phyloP scores from a whole-genome alignment of 2,797 vertebrate genomes.

The Lycodopsis pacificus region DNA sequence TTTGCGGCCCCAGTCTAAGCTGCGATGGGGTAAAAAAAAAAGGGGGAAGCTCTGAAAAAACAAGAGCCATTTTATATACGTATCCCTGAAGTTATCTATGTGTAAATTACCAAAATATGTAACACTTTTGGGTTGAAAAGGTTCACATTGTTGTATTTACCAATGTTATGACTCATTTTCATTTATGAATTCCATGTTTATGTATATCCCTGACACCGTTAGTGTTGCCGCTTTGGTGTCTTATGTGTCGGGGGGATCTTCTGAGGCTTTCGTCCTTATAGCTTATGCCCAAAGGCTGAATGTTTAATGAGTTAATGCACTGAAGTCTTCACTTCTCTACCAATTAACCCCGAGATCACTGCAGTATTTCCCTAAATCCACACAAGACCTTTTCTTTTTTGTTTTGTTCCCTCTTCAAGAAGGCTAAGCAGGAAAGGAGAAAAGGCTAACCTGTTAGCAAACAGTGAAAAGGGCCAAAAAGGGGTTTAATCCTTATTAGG shows the following conservation, averaged over 20 bases:
- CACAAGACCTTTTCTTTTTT: slow-evolving; percentile 85
- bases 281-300: slow-evolving; percentile 87
- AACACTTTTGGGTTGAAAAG: slow-evolving; percentile 21
- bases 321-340: slow-evolving; percentile 94
- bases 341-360: slow-evolving; percentile 96
- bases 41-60: slow-evolving; percentile 39
- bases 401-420: slow-evolving; percentile 89
- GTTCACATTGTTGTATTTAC: background rate
- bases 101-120: slow-evolving; percentile 62
- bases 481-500: slow-evolving; percentile 97
- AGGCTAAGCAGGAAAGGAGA: slow-evolving; percentile 93
- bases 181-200: slow-evolving; percentile 15
- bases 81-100: slow-evolving; percentile 32
- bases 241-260: slow-evolving; percentile 78
- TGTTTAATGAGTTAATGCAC: slow-evolving; percentile 94
- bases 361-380: slow-evolving; percentile 96
- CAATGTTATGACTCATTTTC: background rate
- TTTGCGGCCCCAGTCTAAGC: slow-evolving; percentile 63
- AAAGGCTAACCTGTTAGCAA: slow-evolving; percentile 99
- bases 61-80: slow-evolving; percentile 17
- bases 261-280: slow-evolving; percentile 79
- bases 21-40: slow-evolving; percentile 20
- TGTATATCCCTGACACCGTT: slow-evolving; percentile 47
- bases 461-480: slow-evolving; percentile 88
- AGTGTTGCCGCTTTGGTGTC: slow-evolving; percentile 76